These are phyloP conservation scores for Aphidius colemani DNA, from an alignment of 2,888 invertebrate species.

Conservation along the genomic window DNA sequence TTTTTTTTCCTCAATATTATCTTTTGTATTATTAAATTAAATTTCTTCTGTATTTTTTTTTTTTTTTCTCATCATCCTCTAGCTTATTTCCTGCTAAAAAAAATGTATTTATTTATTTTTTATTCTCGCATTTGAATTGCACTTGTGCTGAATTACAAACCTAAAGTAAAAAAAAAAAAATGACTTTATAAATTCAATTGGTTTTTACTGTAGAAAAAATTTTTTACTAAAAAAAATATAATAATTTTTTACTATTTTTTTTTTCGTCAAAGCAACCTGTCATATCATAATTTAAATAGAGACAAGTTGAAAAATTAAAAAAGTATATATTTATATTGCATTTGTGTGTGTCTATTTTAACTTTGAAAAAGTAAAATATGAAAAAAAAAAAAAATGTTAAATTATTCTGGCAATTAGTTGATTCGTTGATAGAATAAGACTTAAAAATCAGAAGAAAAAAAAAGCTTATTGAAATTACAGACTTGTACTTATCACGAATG, in stretches of 20 bases:
- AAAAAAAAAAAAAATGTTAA: neutral
- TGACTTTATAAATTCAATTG: neutral
- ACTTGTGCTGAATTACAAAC: constrained; percentile 8
- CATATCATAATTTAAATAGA: no score
- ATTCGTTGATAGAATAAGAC: constrained; percentile 9
- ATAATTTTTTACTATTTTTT: no score
- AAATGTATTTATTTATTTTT: no score
- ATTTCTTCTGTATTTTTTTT: constrained; percentile 10
- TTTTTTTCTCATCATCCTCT: constrained; percentile 3
- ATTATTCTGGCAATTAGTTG: constrained; percentile 23
- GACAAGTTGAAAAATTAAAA: neutral
- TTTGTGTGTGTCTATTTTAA: no score
- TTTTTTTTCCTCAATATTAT: constrained; percentile 9
- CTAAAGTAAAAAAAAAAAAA: neutral
- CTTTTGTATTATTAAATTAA: neutral
- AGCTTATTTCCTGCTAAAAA: neutral
- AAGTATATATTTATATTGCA: neutral
- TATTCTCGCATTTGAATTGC: neutral
- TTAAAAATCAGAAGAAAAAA: neutral
- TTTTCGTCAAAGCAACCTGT: no score
- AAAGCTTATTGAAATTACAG: constrained; percentile 27
- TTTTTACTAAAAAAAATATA: no score
- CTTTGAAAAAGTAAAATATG: constrained; percentile 2
- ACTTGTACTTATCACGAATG: constrained; percentile 14
- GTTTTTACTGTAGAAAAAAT: neutral